phyloP scores from a whole-genome alignment of 2,797 vertebrate genomes.

The Enteromius afrohamiltoni region DNA sequence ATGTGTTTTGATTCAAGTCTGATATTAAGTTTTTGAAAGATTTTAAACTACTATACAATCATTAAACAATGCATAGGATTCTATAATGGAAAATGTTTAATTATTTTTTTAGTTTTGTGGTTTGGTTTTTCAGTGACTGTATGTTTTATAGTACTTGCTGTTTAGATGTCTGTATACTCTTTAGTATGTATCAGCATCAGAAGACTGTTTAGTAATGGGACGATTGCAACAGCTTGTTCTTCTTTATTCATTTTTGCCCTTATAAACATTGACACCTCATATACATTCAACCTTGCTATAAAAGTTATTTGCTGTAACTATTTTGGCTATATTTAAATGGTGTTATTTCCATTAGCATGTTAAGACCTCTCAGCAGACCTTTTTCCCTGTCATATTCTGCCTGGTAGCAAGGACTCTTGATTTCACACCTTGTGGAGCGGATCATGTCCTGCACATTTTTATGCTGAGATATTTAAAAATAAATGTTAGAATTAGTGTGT shows the following conservation, averaged over 20 bases:
- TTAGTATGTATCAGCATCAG: neutral
- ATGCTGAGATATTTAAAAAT: slow-evolving; percentile 30
- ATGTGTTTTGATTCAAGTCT: slow-evolving; percentile 21
- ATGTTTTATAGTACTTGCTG: neutral
- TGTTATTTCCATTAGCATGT: neutral
- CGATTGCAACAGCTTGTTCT: too few relatives aligned
- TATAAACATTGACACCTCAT: neutral
- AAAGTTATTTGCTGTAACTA: neutral
- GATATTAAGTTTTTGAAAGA: neutral
- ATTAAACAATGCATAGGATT: neutral
- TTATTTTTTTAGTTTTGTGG: neutral
- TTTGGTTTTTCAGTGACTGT: neutral
- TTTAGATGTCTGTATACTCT: neutral
- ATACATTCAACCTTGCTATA: neutral
- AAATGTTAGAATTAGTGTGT: slow-evolving; percentile 14
- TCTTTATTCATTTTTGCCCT: neutral
- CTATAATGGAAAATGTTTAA: neutral
- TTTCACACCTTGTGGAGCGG: slow-evolving; percentile 23
- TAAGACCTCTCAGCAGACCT: neutral
- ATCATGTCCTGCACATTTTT: slow-evolving; percentile 13
- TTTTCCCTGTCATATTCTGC: neutral
- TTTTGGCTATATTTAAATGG: neutral
- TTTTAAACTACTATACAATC: neutral
- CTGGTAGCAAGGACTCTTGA: neutral
- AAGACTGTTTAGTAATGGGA: neutral